phyloP scores from a whole-genome alignment of 1,140 invertebrate species.

The Mycetomoellerius zeteki region DNA sequence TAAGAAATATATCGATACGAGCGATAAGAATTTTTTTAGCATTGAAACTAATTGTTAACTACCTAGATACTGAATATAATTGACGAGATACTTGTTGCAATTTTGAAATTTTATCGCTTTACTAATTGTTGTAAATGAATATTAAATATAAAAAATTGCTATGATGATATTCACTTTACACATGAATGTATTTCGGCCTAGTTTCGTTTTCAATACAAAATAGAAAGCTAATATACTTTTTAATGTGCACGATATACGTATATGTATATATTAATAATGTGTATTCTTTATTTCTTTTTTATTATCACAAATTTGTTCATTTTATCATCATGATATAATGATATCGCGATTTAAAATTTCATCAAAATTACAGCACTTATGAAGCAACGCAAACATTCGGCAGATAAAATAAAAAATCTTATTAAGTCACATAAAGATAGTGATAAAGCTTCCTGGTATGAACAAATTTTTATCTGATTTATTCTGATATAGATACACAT shows the following conservation, averaged over 20 bases:
- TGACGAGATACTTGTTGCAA: too few relatives aligned
- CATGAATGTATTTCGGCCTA: neutral
- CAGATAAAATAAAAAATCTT: slow-evolving; percentile 32
- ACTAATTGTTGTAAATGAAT: neutral
- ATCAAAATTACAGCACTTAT: neutral
- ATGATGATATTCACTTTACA: neutral
- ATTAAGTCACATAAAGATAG: neutral
- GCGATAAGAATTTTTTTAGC: neutral
- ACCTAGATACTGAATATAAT: neutral
- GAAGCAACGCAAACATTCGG: neutral
- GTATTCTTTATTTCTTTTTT: neutral
- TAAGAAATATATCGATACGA: neutral
- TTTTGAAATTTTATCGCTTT: neutral
- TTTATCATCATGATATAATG: neutral
- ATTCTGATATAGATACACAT: neutral
- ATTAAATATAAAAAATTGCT: neutral
- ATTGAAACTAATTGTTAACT: neutral
- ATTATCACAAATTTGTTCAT: neutral
- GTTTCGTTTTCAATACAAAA: neutral
- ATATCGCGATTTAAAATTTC: neutral
- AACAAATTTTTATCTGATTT: neutral
- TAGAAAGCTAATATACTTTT: slow-evolving; percentile 10
- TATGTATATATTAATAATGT: neutral
- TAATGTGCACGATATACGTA: neutral
- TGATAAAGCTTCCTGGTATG: neutral